These are phyloP conservation scores for Thunnus maccoyii DNA, from an alignment of 2,113 vertebrate genomes.

Conservation along the genomic window DNA sequence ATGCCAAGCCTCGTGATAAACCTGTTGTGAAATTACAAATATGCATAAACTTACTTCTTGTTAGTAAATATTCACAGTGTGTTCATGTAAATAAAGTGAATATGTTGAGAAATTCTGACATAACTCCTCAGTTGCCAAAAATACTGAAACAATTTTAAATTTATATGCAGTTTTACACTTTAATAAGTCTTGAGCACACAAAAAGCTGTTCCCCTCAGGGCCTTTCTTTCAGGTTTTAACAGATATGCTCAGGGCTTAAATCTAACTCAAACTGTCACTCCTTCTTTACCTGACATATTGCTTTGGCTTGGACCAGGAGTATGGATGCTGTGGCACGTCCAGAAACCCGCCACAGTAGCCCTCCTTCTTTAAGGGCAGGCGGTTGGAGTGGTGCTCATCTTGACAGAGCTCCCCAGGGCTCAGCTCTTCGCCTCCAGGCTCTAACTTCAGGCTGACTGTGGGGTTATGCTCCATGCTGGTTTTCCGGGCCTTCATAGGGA, in stretches of 20 bases:
- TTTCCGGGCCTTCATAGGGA: conserved; percentile 93
- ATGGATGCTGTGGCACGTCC: conserved; percentile 93
- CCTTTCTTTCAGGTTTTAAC: background rate
- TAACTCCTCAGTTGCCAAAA: background rate
- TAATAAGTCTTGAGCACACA: background rate
- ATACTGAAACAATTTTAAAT: background rate
- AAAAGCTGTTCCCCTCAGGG: background rate
- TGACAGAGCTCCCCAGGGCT: conserved; percentile 84
- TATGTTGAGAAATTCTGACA: background rate
- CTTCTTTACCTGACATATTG: conserved; percentile 91
- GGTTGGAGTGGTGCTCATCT: conserved; percentile 88
- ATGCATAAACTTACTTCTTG: background rate
- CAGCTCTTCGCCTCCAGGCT: conserved; percentile 89
- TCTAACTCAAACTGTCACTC: background rate
- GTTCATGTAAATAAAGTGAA: background rate
- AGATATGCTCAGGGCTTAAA: background rate
- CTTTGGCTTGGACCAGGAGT: conserved; percentile 95
- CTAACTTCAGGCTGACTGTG: conserved; percentile 88
- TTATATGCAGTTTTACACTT: background rate
- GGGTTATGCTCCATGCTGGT: conserved; percentile 88
- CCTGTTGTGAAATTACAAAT: conserved; percentile 10
- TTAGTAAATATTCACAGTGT: background rate
- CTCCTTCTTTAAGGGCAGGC: conserved; percentile 90
- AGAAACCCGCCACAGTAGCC: conserved; percentile 92
- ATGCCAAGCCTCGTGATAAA: conserved; percentile 4